A percentile compares a stretch with the other conserved stretches of the same genome.
phyloP scores from a whole-genome alignment of 1,140 invertebrate genomes.

The Eupeodes corollae region DNA sequence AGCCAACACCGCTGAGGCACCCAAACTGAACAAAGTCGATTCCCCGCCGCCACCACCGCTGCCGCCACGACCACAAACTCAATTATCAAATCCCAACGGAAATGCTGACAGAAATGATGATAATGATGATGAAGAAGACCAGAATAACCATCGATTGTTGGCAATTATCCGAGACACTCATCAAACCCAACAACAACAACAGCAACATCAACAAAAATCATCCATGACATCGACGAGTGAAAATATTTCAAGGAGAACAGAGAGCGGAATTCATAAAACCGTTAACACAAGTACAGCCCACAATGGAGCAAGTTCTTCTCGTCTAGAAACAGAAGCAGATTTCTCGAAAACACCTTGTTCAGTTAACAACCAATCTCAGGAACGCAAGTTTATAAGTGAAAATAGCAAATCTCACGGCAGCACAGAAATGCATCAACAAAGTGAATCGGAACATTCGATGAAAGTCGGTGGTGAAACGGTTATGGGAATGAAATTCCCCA shows the following conservation, averaged over 20 bases:
- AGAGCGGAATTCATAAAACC: constrained; percentile 28
- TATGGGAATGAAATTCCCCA: neutral
- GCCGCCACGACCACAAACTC: constrained; percentile 13
- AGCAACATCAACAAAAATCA: constrained; percentile 5
- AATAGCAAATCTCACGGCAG: too few relatives aligned
- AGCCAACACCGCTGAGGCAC: neutral
- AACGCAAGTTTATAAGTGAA: too few relatives aligned
- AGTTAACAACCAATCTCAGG: too few relatives aligned
- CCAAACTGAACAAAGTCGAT: constrained; percentile 32
- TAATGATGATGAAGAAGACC: constrained; percentile 10
- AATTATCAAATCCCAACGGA: neutral
- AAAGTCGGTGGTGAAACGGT: too few relatives aligned
- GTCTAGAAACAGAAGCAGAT: too few relatives aligned
- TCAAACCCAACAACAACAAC: constrained; percentile 4
- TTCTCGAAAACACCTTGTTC: too few relatives aligned
- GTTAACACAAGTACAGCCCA: constrained; percentile 30
- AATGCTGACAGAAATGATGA: neutral
- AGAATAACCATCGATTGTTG: constrained; percentile 39
- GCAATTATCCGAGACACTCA: constrained; percentile 42
- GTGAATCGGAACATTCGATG: too few relatives aligned
- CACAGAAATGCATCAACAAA: too few relatives aligned
- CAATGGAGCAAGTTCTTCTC: neutral
- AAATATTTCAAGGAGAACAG: constrained; percentile 28
- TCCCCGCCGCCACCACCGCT: constrained; percentile 19
- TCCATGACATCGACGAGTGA: constrained; percentile 26